Evolutionary conservation across 2,113 vertebrate genomes (phyloP), one percentile per base, ranked within the genome.

Genomic region (Heterotis niloticus): DNA sequence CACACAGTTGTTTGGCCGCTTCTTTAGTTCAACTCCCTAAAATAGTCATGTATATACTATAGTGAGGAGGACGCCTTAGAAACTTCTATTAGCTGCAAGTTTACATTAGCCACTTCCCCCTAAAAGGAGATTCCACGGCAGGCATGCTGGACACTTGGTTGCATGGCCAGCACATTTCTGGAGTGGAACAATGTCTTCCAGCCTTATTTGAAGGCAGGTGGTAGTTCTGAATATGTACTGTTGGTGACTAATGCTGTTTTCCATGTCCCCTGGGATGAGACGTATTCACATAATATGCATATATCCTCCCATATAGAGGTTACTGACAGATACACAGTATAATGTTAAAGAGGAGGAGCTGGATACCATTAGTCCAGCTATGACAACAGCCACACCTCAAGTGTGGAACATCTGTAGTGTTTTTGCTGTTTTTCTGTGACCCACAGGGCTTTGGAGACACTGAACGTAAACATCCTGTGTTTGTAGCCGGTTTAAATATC

Each of bases 1-100:
- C 54, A 62, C 26, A 82, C 78, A 69, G 51, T 64, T 57, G 64
- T 56, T 82, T 75, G 84, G 84, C 76, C 77, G 81, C 84, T 68
- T 79, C 76, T 76, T 0, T 68, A 57, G 64, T 70, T 79, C 85
- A 59, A 75, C 91, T 84, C 88, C 92, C 91, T 91, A 93, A 92
- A 91, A 93, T 93, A 92, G 91, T 88, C 88, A 92, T 90, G 85
- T 88, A 84, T 88, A 84, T 62, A 86, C 84, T 78, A 80, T 85
- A 84, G 78, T 73, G 68, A 62, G 59, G 60, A 57, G 56, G 77
- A 85, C 83, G 78, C 60, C 18, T 16, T 56, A 54, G 80, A 69
- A 76, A 74, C 81, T 86, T 88, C 78, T 81, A 88, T 88, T 87
- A 85, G 87, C 81, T 82, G 80, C 79, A 85, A 88, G 89, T 91